Evolutionary conservation across 1,140 invertebrate species (phyloP).

Genomic region (Venturia canescens): DNA sequence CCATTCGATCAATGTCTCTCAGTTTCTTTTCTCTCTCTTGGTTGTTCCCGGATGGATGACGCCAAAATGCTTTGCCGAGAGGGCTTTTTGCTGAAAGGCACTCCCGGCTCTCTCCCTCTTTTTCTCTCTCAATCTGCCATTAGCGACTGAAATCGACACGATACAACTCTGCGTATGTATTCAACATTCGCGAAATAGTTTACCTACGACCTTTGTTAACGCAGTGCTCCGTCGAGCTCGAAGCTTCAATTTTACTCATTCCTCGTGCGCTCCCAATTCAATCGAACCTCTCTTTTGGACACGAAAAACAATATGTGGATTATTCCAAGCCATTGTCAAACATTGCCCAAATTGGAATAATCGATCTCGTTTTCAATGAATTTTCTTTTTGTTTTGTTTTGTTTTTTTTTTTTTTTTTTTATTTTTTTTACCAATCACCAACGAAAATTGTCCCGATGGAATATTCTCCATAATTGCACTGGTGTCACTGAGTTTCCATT

Average conservation of each 20-base stretch:
- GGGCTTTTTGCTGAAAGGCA: constrained; percentile 11
- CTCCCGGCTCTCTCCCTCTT: background rate
- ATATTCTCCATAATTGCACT: too few species aligned
- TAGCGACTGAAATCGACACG: constrained; percentile 24
- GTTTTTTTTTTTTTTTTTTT: too few species aligned
- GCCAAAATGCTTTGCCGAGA: background rate
- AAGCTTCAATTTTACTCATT: background rate
- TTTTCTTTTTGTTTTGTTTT: too few species aligned
- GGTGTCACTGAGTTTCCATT: too few species aligned
- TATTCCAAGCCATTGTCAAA: too few species aligned
- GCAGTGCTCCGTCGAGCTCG: background rate
- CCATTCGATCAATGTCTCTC: too few species aligned
- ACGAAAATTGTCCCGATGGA: too few species aligned
- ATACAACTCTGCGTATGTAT: background rate
- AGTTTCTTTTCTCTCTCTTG: background rate
- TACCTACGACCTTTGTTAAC: background rate
- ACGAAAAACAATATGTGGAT: too few species aligned
- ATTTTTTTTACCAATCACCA: too few species aligned
- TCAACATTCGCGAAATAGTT: background rate
- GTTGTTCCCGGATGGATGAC: background rate
- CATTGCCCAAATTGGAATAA: too few species aligned
- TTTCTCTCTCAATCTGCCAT: background rate
- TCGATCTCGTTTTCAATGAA: too few species aligned
- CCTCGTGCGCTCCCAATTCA: background rate
- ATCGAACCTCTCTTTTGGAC: background rate